phyloP scores from a whole-genome alignment of 2,797 vertebrate species.

The Siniperca obscura region DNA sequence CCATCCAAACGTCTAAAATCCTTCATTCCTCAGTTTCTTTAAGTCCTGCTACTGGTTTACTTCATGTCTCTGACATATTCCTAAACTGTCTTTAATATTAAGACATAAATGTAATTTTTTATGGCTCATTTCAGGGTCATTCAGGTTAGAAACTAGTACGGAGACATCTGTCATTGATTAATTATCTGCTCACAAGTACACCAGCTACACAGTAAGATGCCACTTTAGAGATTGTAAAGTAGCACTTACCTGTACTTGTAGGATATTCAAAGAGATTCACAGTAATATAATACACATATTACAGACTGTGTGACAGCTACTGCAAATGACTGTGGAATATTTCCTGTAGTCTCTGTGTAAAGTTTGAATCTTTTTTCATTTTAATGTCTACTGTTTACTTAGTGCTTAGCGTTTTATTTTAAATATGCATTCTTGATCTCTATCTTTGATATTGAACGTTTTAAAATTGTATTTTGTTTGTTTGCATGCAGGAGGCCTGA shows the following conservation, averaged over 20 bases:
- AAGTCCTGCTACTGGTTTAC: conserved; percentile 19
- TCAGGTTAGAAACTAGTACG: conserved; percentile 4
- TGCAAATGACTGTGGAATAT: neutral
- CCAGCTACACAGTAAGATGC: neutral
- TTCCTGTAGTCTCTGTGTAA: neutral
- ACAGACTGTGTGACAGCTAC: neutral
- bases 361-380: neutral
- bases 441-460: neutral
- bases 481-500: neutral
- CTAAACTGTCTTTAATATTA: neutral
- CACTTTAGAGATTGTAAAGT: neutral
- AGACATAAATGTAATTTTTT: neutral
- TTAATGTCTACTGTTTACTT: neutral
- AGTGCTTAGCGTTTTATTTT: neutral
- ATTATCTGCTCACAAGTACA: conserved; percentile 3
- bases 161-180: neutral
- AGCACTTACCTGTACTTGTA: neutral
- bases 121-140: neutral
- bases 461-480: neutral
- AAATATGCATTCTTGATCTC: neutral
- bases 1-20: conserved; percentile 65
- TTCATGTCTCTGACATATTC: conserved; percentile 25
- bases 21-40: conserved; percentile 5
- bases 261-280: neutral
- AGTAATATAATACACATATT: neutral